phyloP scores from a whole-genome alignment of 2,113 vertebrate species.

The Hippolais icterina region DNA sequence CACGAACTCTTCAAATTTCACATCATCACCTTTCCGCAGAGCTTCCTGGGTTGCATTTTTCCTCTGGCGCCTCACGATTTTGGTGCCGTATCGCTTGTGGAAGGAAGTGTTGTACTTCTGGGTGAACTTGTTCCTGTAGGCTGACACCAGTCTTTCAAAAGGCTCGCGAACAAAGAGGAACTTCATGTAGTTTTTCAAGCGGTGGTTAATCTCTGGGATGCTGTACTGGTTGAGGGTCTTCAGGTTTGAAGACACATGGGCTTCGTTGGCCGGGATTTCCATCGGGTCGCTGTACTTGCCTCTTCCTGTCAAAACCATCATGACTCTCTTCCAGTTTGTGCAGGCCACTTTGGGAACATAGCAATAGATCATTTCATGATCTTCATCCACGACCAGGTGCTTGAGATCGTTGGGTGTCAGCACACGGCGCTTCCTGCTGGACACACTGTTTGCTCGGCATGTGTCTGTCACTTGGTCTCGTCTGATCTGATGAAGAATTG shows the following conservation, averaged over 20 bases:
- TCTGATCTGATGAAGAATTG: constrained; percentile 88
- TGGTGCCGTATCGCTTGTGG: constrained; percentile 96
- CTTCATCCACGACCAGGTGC: constrained; percentile 95
- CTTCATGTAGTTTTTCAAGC: constrained; percentile 97
- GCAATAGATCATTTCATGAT: constrained; percentile 97
- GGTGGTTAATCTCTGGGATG: constrained; percentile 95
- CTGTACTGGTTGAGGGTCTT: constrained; percentile 97
- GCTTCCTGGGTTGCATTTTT: constrained; percentile 94
- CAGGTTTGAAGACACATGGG: constrained; percentile 91
- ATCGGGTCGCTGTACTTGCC: constrained; percentile 96
- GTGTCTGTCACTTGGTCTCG: constrained; percentile 90
- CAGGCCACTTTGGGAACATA: constrained; percentile 99
- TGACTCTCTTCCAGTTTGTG: constrained; percentile 98
- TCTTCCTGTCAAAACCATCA: constrained; percentile 95
- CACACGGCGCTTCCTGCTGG: constrained; percentile 88
- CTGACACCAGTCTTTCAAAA: constrained; percentile 94
- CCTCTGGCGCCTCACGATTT: constrained; percentile 91
- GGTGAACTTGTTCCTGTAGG: constrained; percentile 98
- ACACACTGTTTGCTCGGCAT: constrained; percentile 83
- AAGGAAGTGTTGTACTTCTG: constrained; percentile 98
- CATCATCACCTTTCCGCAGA: constrained; percentile 83
- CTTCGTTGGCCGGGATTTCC: constrained; percentile 95
- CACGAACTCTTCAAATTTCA: constrained; percentile 92
- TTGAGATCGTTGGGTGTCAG: constrained; percentile 92
- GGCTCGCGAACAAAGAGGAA: constrained; percentile 97